Conservation (phyloP, 2,888 invertebrate species). For the Steinernema carpocapsae region DNA sequence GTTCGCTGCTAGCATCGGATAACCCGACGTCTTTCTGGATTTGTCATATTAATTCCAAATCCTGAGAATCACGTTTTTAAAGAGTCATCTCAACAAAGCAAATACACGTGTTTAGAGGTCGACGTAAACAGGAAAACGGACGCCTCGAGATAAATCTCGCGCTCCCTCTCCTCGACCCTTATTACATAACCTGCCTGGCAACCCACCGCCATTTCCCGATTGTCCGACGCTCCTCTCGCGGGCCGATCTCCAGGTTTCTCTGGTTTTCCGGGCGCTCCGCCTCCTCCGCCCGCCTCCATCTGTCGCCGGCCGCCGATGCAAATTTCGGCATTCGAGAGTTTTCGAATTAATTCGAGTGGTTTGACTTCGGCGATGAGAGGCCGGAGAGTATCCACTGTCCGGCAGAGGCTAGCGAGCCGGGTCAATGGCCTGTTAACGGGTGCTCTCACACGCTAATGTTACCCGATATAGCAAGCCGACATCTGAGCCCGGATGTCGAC, state of each 20-base stretch:
- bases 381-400: constrained; percentile 21
- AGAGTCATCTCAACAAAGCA: not conserved
- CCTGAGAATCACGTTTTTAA: too few relatives aligned
- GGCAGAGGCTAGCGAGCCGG: constrained; percentile 1
- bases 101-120: not conserved
- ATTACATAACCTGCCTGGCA: not conserved
- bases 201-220: not conserved
- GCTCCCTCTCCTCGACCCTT: not conserved
- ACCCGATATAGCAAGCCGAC: constrained; percentile 13
- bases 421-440: constrained; percentile 29
- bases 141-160: not conserved
- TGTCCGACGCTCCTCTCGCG: not conserved
- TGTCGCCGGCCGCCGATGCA: constrained; percentile 15
- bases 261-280: constrained; percentile 6
- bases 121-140: too few relatives aligned
- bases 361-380: constrained; percentile 23
- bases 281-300: constrained; percentile 2
- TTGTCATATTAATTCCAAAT: too few relatives aligned
- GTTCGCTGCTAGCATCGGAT: too few relatives aligned
- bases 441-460: constrained; percentile 30
- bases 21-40: too few relatives aligned
- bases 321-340: constrained; percentile 30
- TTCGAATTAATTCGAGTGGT: constrained; percentile 35
- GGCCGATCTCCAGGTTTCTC: not conserved
- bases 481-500: constrained; percentile 25